Evolutionary conservation across 2,888 invertebrate species (phyloP), one percentile per base, ranked within the genome.

Genomic region (Latrodectus elegans): DNA sequence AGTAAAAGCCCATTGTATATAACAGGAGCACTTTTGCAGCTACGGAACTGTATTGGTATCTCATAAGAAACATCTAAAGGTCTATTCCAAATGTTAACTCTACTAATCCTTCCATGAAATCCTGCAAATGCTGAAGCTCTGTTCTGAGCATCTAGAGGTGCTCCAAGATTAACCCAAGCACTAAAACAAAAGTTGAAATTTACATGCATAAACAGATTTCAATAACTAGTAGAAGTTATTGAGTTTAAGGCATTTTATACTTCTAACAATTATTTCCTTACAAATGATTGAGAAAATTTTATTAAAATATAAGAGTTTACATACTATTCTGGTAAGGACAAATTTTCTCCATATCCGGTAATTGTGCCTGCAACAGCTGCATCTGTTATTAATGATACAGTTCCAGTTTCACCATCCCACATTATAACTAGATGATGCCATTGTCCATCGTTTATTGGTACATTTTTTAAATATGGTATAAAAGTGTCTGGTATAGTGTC

Each of bases 371-470:
- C 97, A 90, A 98, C 97, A 75, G 98, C 94, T 70, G 98, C 97
- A 94, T 99, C 98, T n/a, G 98, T 98, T 77, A 98, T 96, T 49
- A 99, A 94, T 82, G 96, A 96, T 71, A 98, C 93, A 92, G 96
- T 95, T 26, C 97, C 97, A 82, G 95, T 95, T 87, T 94, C 94
- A 65, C 97, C 97, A 91, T 97, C 96, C 98, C 98, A 98, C n/a
- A 97, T 96, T 79, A 99, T 94, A 65, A 97, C 97, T 53, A 98
- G 95, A 91, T 98, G 97, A 93, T 98, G 98, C 98, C 98, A 98
- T 91, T 97, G 97, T 6, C 97, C 98, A 91, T 98, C 98, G 91
- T 98, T 98, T 26, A 98, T 95, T 0, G 97, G 97, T 0, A 97
- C 96, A 91, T 96, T 97, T 92, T 97, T 96, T 79, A 96, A 95